These are phyloP conservation scores for Pomacea canaliculata DNA, from an alignment of 2,888 invertebrate species.

Conservation along the genomic window DNA sequence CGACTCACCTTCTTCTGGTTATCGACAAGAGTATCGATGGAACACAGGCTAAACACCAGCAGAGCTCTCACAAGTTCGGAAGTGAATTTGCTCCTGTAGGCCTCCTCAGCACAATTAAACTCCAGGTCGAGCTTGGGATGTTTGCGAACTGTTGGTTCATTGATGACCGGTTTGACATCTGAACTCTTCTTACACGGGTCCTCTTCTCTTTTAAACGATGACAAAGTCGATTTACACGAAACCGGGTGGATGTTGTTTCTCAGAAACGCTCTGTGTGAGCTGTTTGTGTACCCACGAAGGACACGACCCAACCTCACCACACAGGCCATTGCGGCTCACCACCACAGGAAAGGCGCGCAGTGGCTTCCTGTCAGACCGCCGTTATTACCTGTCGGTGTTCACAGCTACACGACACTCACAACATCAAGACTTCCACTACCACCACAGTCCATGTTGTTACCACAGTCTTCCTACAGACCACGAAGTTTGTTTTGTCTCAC, in stretches of 20 bases:
- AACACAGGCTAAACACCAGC: slow-evolving; percentile 91
- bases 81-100: slow-evolving; percentile 96
- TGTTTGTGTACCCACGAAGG: too few relatives aligned
- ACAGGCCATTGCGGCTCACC: too few relatives aligned
- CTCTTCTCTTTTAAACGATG: slow-evolving; percentile 3
- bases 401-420: too few relatives aligned
- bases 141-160: slow-evolving; percentile 24
- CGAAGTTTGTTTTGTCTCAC: too few relatives aligned
- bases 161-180: slow-evolving; percentile 5
- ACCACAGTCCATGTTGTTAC: too few relatives aligned
- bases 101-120: slow-evolving; percentile 89
- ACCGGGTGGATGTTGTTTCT: neutral
- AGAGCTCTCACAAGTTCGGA: slow-evolving; percentile 91
- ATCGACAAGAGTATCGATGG: slow-evolving; percentile 87
- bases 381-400: too few relatives aligned
- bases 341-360: too few relatives aligned
- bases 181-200: neutral
- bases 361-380: too few relatives aligned
- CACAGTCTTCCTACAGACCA: too few relatives aligned
- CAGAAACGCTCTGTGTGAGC: neutral
- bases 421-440: too few relatives aligned
- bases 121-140: slow-evolving; percentile 58
- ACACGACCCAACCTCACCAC: too few relatives aligned
- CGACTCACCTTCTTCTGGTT: slow-evolving; percentile 87
- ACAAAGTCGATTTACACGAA: slow-evolving; percentile 19